Percentiles rank a stretch among this genome's conserved stretches.
phyloP scores from a whole-genome alignment of 2,113 vertebrate genomes.

The Lasiurus borealis region DNA sequence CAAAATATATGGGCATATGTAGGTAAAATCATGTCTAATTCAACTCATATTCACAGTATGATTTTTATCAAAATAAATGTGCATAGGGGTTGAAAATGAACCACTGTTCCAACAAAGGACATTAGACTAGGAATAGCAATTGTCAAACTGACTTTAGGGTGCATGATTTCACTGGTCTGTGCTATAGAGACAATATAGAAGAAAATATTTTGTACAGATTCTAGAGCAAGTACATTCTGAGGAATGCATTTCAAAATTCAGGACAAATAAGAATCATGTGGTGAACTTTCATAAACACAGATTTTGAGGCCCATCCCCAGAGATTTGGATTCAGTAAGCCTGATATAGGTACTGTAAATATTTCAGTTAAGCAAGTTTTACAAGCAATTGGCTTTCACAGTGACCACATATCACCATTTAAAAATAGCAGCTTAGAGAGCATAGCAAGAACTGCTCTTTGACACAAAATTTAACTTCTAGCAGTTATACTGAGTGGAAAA shows the following conservation, averaged over 20 bases:
- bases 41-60: background rate
- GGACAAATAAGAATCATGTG: background rate
- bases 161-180: background rate
- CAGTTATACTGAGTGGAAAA: background rate
- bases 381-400: background rate
- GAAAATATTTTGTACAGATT: background rate
- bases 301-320: background rate
- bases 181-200: background rate
- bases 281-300: background rate
- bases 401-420: background rate
- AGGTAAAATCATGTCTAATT: constrained; percentile 28
- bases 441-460: background rate
- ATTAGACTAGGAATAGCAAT: background rate
- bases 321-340: background rate
- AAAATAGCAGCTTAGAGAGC: background rate
- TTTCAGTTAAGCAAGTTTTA: background rate
- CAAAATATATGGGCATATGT: background rate
- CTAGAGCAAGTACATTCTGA: background rate
- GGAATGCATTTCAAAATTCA: background rate
- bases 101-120: background rate
- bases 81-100: background rate
- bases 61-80: background rate
- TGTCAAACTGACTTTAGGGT: background rate
- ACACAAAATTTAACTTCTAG: background rate
- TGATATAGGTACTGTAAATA: background rate